A percentile compares a stretch with the other conserved stretches of the same genome.
Conservation (phyloP, 2,113 vertebrate genomes). For the Circaetus cinerascens region DNA sequence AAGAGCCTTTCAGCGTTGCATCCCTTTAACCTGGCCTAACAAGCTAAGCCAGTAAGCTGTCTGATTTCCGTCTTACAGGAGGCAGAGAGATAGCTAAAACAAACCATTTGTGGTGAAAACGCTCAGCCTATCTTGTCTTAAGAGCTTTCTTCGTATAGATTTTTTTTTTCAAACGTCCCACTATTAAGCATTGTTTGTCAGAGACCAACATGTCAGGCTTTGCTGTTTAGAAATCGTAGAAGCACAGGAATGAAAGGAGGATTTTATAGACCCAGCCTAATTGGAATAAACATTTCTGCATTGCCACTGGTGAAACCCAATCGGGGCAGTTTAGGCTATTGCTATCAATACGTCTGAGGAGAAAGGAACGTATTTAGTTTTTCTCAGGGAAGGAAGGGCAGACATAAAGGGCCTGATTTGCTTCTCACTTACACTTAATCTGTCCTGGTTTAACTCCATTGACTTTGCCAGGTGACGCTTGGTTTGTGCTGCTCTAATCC, state of each 20-base stretch:
- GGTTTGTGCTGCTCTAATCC: background rate
- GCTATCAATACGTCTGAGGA: background rate
- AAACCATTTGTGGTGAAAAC: slow-evolving; percentile 71
- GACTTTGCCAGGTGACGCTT: background rate
- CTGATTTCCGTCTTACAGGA: slow-evolving; percentile 75
- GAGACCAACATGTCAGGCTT: slow-evolving; percentile 68
- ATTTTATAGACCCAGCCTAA: slow-evolving; percentile 64
- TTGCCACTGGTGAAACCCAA: slow-evolving; percentile 47
- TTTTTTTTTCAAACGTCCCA: slow-evolving; percentile 20
- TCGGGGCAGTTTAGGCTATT: slow-evolving; percentile 41
- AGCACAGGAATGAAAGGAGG: slow-evolving; percentile 54
- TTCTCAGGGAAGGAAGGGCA: slow-evolving; percentile 5
- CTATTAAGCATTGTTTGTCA: slow-evolving; percentile 66
- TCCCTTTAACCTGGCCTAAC: slow-evolving; percentile 92
- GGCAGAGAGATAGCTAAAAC: slow-evolving; percentile 77
- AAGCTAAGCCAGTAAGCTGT: slow-evolving; percentile 94
- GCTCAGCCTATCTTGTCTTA: slow-evolving; percentile 69
- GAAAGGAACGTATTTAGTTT: slow-evolving; percentile 4
- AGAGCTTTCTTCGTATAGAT: slow-evolving; percentile 68
- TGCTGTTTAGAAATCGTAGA: slow-evolving; percentile 64
- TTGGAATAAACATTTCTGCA: slow-evolving; percentile 63
- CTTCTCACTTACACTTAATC: slow-evolving; percentile 29
- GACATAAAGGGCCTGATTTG: background rate
- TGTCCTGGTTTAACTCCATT: background rate
- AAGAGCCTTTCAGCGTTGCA: slow-evolving; percentile 87